Evolutionary conservation across 2,797 vertebrate species (phyloP).

Genomic region (Sternarchorhynchus goeldii): DNA sequence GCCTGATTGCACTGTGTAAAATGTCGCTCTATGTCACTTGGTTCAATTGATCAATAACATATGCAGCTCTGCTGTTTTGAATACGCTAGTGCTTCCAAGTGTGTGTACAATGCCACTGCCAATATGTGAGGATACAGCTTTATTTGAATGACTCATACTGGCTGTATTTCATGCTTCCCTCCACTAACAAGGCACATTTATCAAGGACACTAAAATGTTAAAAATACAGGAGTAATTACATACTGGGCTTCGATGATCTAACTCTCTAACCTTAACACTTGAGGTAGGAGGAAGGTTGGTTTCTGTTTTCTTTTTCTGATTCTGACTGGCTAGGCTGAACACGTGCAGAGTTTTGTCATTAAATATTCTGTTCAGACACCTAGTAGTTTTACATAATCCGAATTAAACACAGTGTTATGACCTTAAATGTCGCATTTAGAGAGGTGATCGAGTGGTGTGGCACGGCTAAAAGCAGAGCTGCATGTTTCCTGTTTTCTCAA

Average conservation of each 20-base stretch:
- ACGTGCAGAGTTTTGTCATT: not conserved
- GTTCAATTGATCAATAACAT: not conserved
- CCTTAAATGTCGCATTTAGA: not conserved
- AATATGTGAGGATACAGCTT: too few species aligned
- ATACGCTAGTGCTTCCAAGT: not conserved
- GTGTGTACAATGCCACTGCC: not conserved
- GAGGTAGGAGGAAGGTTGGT: not conserved
- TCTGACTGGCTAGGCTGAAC: not conserved
- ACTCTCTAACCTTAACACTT: not conserved
- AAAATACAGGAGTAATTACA: too few species aligned
- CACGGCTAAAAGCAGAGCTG: constrained; percentile 4
- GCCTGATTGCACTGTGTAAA: not conserved
- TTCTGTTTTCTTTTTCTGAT: not conserved
- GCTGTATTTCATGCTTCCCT: not conserved
- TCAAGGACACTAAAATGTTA: not conserved
- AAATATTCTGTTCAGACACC: not conserved
- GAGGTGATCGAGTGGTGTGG: not conserved
- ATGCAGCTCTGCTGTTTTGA: not conserved
- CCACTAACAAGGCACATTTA: not conserved
- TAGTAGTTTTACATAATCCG: not conserved
- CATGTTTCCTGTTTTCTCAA: not conserved
- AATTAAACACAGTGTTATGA: not conserved
- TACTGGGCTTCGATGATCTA: not conserved
- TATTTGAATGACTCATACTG: too few species aligned
- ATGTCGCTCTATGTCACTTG: not conserved